Evolutionary conservation across 2,888 invertebrate species (phyloP).

Genomic region (Copidosoma aretas): DNA sequence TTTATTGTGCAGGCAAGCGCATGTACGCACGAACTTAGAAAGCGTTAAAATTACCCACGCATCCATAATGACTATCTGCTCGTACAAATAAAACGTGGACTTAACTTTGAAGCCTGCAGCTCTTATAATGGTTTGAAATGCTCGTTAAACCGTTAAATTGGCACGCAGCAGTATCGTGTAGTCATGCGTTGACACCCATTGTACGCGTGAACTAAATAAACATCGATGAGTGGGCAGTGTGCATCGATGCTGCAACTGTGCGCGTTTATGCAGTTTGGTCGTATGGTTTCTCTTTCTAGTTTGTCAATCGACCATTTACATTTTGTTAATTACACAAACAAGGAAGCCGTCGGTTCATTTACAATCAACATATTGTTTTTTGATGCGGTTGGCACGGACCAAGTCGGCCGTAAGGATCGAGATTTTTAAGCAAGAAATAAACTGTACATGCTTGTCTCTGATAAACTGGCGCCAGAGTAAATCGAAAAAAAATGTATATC

Average conservation of each 20-base stretch:
- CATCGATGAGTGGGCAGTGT: conserved; percentile 17
- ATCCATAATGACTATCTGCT: conserved; percentile 12
- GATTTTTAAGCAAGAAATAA: too few relatives aligned
- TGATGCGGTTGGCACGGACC: too few relatives aligned
- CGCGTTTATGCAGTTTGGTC: neutral
- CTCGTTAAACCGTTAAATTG: conserved; percentile 34
- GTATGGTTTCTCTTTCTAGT: neutral
- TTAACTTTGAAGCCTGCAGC: neutral
- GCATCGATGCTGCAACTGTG: neutral
- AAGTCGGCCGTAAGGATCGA: too few relatives aligned
- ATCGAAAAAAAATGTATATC: too few relatives aligned
- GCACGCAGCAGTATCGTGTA: conserved; percentile 2
- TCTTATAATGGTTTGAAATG: conserved; percentile 23
- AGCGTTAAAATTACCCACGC: conserved; percentile 28
- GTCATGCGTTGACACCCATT: conserved; percentile 29
- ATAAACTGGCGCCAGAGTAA: too few relatives aligned
- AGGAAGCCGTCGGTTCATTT: too few relatives aligned
- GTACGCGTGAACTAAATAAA: conserved; percentile 9
- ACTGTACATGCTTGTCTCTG: too few relatives aligned
- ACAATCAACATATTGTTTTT: too few relatives aligned
- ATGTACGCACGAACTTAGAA: conserved; percentile 15
- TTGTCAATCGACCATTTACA: neutral
- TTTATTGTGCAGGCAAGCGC: neutral
- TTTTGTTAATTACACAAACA: too few relatives aligned
- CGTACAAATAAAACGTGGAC: neutral